Conservation (phyloP, 2,113 vertebrate genomes). For the Pygoscelis adeliae region DNA sequence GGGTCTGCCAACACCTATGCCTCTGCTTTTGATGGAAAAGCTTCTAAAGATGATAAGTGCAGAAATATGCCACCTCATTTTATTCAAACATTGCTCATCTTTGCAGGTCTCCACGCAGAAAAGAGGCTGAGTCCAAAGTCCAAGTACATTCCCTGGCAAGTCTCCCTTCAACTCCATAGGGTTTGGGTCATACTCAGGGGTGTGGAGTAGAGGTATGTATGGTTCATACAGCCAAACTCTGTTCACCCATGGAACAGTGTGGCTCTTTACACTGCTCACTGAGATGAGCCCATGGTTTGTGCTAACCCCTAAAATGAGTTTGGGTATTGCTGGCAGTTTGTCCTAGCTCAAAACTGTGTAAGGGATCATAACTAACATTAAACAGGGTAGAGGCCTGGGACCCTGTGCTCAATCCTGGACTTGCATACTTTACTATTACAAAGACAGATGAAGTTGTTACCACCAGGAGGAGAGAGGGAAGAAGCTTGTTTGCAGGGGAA, state of each 20-base stretch:
- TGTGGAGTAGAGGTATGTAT: background rate
- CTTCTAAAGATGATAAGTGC: background rate
- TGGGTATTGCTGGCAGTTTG: background rate
- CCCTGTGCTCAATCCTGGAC: background rate
- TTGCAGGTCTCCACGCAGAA: background rate
- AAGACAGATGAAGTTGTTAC: background rate
- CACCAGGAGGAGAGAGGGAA: background rate
- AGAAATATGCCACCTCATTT: background rate
- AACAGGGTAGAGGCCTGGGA: background rate
- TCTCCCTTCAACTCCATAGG: background rate
- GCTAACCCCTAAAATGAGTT: background rate
- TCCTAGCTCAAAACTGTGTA: background rate
- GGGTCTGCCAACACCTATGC: background rate
- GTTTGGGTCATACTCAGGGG: background rate
- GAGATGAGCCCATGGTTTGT: background rate
- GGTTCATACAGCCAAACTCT: background rate
- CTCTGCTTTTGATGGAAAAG: background rate
- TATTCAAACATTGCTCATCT: background rate
- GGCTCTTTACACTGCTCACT: background rate
- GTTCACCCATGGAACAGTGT: fast-evolving
- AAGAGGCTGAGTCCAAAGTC: background rate
- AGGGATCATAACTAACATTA: background rate
- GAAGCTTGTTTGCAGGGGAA: background rate
- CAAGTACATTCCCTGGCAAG: background rate
- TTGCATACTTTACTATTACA: background rate